Conservation (phyloP, 2,888 invertebrate genomes). For the Eupelmus urozonus region DNA sequence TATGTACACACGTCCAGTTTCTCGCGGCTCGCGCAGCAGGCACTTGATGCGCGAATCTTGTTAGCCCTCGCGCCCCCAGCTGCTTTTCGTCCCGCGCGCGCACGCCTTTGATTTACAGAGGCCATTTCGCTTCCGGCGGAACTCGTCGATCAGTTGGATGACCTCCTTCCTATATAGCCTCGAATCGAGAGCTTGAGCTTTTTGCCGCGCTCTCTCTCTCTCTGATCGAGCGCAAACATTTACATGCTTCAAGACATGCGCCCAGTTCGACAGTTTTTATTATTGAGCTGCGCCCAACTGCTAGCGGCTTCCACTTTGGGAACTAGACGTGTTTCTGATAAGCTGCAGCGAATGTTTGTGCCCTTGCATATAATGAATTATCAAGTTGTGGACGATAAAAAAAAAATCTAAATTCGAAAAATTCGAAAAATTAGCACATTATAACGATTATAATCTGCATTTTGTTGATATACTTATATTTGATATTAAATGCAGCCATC, state of each 20-base stretch:
- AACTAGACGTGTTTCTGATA: no score
- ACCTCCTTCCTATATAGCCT: background rate
- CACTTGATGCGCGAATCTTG: constrained; percentile 44
- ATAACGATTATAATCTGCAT: no score
- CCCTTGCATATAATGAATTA: no score
- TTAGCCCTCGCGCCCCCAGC: background rate
- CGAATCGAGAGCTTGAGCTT: background rate
- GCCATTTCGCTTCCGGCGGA: constrained; percentile 29
- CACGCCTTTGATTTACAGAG: background rate
- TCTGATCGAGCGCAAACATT: constrained; percentile 6
- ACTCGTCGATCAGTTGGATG: constrained; percentile 6
- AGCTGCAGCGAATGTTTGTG: no score
- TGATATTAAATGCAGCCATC: no score
- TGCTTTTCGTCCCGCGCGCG: background rate
- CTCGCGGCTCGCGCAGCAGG: constrained; percentile 7
- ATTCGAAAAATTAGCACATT: no score
- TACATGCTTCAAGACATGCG: background rate
- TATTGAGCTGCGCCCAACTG: no score
- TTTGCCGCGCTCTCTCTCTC: background rate
- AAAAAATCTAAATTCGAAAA: no score
- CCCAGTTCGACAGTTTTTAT: no score
- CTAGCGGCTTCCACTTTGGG: no score
- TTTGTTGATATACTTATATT: no score
- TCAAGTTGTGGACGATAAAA: no score
- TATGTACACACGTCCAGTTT: background rate